Evolutionary conservation across 2,113 vertebrate genomes (phyloP), one percentile per base, ranked within the genome.

Genomic region (Neodon shergylaensis): DNA sequence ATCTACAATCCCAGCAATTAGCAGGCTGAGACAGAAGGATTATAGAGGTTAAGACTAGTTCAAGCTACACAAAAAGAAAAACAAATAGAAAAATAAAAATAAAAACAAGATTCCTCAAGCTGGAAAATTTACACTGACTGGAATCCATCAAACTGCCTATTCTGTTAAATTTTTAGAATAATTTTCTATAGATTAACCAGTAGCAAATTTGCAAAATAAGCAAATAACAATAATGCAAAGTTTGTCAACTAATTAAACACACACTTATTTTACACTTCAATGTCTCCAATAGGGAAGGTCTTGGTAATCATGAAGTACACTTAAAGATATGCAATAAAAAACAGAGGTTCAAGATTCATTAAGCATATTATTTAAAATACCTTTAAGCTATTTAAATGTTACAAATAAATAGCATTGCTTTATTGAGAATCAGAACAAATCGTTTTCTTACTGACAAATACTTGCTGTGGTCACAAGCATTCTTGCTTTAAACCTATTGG

Each of bases 311-410:
- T 47, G 77, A 88, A 88, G 52, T 66, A 88, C 12, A 90, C n/a
- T 85, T 92, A 95, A 94, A 76, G 85, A 91, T 86, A 90, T 19
- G 72, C 11, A 82, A 58, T 81, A 70, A 70, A 95, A 81, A 88
- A 86, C 5, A 90, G 17, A 87, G 22, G 47, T 70, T 88, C 74
- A 91, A 92, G 49, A 81, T 86, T 89, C 39, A 90, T 26, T 94
- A 68, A 95, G 92, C 49, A 61, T 9, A 79, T 88, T 88, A 82
- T 42, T 70, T 89, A 68, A 84, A 22, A 93, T 19, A 82, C 3
- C 16, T 81, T 86, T 42, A 58, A 58, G 58, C 58, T 58, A 58
- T 68, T 52, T 89, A 73, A 96, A 77, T 12, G n/a, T 76, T n/a
- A 96, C 65, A 96, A 44, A 77, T 58, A 92, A 68, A 14, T 89